These are phyloP conservation scores for Amazonetta brasiliensis DNA, from an alignment of 2,797 vertebrate species.

Conservation along the genomic window DNA sequence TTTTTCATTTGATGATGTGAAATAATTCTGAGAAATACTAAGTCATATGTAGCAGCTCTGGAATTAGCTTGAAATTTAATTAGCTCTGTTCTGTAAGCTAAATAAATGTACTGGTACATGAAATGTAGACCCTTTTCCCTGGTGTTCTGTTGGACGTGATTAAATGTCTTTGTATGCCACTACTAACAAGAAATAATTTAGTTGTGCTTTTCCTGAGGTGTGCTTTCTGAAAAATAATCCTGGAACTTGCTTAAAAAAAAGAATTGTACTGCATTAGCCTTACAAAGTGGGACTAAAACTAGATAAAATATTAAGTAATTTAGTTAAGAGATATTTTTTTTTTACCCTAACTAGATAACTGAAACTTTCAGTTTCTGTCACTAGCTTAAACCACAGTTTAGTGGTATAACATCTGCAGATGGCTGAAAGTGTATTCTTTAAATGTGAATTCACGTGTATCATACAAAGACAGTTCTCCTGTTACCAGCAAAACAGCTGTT, in stretches of 20 bases:
- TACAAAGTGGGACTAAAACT: not conserved
- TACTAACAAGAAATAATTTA: constrained; percentile 3
- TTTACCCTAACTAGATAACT: not conserved
- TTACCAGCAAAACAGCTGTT: not conserved
- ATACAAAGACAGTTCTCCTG: not conserved
- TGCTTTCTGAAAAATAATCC: not conserved
- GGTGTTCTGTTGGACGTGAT: not conserved
- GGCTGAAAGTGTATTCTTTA: not conserved
- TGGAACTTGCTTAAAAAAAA: not conserved
- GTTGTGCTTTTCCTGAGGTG: not conserved
- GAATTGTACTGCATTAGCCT: not conserved
- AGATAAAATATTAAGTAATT: not conserved
- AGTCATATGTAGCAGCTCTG: not conserved
- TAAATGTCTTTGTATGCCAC: not conserved
- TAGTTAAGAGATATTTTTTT: not conserved
- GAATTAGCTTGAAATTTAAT: not conserved
- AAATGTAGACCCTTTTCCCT: not conserved
- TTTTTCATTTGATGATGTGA: not conserved
- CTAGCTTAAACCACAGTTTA: not conserved
- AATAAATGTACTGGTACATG: not conserved
- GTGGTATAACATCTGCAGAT: not conserved
- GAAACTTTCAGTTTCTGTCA: not conserved
- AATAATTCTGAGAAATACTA: not conserved
- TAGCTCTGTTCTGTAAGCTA: not conserved
- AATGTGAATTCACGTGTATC: not conserved